phyloP scores from a whole-genome alignment of 2,888 invertebrate genomes.

The Corythucha ciliata region DNA sequence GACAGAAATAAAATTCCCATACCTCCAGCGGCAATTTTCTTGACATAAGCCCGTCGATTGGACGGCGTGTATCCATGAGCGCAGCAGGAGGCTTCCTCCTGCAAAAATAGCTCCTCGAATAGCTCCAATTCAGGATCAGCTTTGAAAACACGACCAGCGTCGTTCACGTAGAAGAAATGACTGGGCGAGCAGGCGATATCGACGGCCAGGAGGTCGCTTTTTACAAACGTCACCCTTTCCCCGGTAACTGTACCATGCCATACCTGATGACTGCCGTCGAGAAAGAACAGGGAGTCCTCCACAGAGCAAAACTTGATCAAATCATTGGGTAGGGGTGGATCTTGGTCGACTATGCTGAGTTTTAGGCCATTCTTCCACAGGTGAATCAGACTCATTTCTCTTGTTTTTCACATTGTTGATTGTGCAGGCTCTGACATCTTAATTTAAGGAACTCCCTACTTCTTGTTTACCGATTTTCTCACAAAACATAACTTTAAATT shows the following conservation, averaged over 20 bases:
- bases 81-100: slow-evolving; percentile 56
- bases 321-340: slow-evolving; percentile 11
- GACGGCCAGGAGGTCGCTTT: slow-evolving; percentile 48
- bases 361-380: no score
- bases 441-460: no score
- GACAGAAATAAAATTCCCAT: slow-evolving; percentile 56
- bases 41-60: slow-evolving; percentile 52
- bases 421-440: no score
- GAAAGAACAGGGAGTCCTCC: slow-evolving; percentile 15
- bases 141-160: slow-evolving; percentile 52
- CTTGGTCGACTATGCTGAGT: slow-evolving; percentile 17
- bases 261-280: slow-evolving; percentile 21
- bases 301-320: slow-evolving; percentile 20
- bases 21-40: slow-evolving; percentile 52
- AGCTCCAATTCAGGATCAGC: slow-evolving; percentile 48
- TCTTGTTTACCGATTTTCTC: no score
- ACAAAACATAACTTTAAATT: no score
- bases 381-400: no score
- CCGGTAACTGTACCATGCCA: slow-evolving; percentile 23
- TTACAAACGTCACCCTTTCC: slow-evolving; percentile 38
- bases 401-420: no score
- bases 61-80: slow-evolving; percentile 56
- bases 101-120: slow-evolving; percentile 52
- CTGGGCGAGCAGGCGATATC: slow-evolving; percentile 55
- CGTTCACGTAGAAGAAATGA: slow-evolving; percentile 52